Conservation (phyloP, 2,113 vertebrate species). For the Bombycilla garrulus region DNA sequence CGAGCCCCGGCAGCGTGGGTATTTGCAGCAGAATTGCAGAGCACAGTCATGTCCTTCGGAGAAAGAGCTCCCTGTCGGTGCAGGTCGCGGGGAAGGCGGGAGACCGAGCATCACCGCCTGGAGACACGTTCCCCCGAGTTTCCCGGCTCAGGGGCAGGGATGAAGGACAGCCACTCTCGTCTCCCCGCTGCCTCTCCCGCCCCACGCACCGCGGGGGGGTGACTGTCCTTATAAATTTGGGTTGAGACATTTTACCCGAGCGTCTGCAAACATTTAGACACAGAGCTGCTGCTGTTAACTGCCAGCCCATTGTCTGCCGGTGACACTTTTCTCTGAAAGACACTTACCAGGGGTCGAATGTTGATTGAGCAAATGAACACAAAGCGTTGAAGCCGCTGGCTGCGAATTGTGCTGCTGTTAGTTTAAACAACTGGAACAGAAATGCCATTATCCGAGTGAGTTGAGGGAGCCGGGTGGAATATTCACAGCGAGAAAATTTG, state of each 20-base stretch:
- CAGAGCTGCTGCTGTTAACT: slow-evolving; percentile 60
- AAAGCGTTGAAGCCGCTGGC: slow-evolving; percentile 41
- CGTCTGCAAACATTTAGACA: slow-evolving; percentile 76
- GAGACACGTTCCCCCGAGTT: background rate
- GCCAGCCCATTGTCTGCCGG: slow-evolving; percentile 72
- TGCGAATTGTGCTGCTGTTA: slow-evolving; percentile 63
- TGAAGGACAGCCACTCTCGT: background rate
- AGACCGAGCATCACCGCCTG: background rate
- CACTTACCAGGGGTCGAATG: slow-evolving; percentile 54
- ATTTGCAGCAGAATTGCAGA: background rate
- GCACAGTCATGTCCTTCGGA: background rate
- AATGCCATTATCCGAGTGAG: slow-evolving; percentile 58
- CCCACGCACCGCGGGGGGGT: background rate
- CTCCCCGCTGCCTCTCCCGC: background rate
- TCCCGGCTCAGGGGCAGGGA: background rate
- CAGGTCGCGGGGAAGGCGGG: background rate
- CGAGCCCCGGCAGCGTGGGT: rapidly evolving
- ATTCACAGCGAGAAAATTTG: slow-evolving; percentile 9
- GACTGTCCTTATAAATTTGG: slow-evolving; percentile 64
- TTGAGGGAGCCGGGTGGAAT: slow-evolving; percentile 15
- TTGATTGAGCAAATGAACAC: slow-evolving; percentile 56
- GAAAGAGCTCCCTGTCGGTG: rapidly evolving
- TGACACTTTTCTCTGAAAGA: slow-evolving; percentile 72
- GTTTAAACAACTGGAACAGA: slow-evolving; percentile 71
- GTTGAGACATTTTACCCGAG: slow-evolving; percentile 65